Evolutionary conservation across 2,113 vertebrate genomes (phyloP), one percentile per base, ranked within the genome.

Genomic region (Platichthys stellatus): DNA sequence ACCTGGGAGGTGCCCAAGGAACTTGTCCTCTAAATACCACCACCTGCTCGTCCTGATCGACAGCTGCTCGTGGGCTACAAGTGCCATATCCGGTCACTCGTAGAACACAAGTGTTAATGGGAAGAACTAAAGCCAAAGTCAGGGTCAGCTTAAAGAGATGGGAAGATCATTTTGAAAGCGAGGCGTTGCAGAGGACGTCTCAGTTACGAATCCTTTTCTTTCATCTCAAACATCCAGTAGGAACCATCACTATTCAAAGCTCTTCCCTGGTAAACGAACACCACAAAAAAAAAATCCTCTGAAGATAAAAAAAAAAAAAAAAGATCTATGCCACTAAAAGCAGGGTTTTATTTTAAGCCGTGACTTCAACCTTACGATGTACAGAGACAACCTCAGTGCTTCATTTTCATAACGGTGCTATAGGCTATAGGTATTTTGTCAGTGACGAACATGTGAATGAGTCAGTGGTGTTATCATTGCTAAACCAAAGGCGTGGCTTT

Each of bases 1-100:
- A 85, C 94, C 0, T 99, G 98, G 98, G 98, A 99, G 84, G 60
- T 94, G 18, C 95, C 97, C 14, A 99, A 96, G 88, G 92, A 93
- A 73, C 95, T 99, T 0, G 85, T 94, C 8, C 90, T 93, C 90
- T 98, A 92, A 89, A 57, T 24, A 54, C 74, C 60, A 43, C 18
- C 62, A 38, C 63, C 51, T 69, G 68, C 77, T 28, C 7, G 23
- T 64, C 62, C 54, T 53, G 64, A 51, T 51, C 21, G 12, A 58
- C 17, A 69, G 31, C 10, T 45, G 51, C 72, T 63, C 20, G 2
- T 53, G 56, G 54, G 63, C 77, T 72, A 59, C 23, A 40, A 72
- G 73, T 63, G 61, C 71, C 67, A 54, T 21, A 70, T 58, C 49
- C 20, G 40, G 58, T 68, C 68, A 61, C 49, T 57, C 38, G 81